These are phyloP conservation scores for Zeugodacus cucurbitae DNA, from an alignment of 1,140 invertebrate species.

Conservation along the genomic window DNA sequence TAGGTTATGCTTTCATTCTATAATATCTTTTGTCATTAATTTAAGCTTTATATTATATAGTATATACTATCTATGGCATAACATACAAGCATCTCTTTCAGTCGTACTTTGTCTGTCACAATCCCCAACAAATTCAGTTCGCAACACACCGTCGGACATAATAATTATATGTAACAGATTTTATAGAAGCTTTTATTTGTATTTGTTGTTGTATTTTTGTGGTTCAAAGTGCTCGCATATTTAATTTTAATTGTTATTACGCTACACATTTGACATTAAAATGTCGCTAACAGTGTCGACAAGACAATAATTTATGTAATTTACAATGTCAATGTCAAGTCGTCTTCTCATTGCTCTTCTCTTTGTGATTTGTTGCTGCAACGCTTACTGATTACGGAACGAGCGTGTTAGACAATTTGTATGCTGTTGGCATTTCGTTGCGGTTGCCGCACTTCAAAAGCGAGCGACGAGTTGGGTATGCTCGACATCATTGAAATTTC, in stretches of 20 bases:
- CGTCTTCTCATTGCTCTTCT: neutral
- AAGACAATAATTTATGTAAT: slow-evolving; percentile 30
- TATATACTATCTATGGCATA: too few species aligned
- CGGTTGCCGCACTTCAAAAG: neutral
- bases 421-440: neutral
- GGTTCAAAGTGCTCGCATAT: neutral
- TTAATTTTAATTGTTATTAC: slow-evolving; percentile 1
- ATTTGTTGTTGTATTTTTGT: neutral
- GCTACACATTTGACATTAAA: neutral
- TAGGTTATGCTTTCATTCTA: too few species aligned
- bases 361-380: neutral
- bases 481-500: neutral
- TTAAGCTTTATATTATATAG: too few species aligned
- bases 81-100: too few species aligned
- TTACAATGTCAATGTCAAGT: slow-evolving; percentile 27
- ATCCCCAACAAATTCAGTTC: neutral
- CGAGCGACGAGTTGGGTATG: neutral
- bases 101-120: neutral
- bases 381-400: neutral
- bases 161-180: neutral
- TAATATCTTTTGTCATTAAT: too few species aligned
- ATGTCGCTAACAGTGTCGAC: slow-evolving; percentile 5
- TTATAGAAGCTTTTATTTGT: neutral
- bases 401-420: neutral
- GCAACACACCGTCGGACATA: neutral